Conservation (phyloP, 1,140 invertebrate genomes). For the Harlomillsia oculata region DNA sequence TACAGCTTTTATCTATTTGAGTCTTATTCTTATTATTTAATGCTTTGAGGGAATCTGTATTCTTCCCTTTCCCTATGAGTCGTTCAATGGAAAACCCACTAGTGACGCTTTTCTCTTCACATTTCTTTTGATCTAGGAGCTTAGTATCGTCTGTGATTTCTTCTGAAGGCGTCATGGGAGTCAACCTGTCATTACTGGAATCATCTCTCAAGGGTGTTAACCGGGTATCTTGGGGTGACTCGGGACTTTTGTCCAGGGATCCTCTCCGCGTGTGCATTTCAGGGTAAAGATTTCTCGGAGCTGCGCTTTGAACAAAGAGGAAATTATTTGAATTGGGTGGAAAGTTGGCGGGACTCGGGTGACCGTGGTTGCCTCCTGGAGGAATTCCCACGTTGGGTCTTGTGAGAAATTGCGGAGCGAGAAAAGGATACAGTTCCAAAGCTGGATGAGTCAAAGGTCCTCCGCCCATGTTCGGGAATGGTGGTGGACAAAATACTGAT, state of each 20-base stretch:
- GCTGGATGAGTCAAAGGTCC: constrained; percentile 38
- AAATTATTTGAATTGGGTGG: constrained; percentile 4
- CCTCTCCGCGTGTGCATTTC: neutral
- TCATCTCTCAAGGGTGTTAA: neutral
- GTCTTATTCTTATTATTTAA: no score
- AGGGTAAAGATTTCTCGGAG: neutral
- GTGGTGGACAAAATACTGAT: constrained; percentile 35
- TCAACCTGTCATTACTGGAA: neutral
- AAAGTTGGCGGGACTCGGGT: constrained; percentile 23
- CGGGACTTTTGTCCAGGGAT: neutral
- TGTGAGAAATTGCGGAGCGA: constrained; percentile 43
- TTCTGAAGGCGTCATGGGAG: no score
- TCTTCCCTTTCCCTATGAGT: constrained; percentile 23
- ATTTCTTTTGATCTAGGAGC: neutral
- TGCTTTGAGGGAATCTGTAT: no score
- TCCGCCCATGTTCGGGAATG: constrained; percentile 36
- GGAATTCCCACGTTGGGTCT: constrained; percentile 39
- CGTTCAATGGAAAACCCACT: constrained; percentile 34
- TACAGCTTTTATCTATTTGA: no score
- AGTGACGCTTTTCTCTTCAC: no score
- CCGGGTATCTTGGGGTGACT: neutral
- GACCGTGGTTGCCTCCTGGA: constrained; percentile 28
- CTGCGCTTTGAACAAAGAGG: neutral
- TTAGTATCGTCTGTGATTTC: no score
- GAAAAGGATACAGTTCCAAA: constrained; percentile 41